Conservation (phyloP, 1,140 invertebrate species). For the Gryon sp. region DNA sequence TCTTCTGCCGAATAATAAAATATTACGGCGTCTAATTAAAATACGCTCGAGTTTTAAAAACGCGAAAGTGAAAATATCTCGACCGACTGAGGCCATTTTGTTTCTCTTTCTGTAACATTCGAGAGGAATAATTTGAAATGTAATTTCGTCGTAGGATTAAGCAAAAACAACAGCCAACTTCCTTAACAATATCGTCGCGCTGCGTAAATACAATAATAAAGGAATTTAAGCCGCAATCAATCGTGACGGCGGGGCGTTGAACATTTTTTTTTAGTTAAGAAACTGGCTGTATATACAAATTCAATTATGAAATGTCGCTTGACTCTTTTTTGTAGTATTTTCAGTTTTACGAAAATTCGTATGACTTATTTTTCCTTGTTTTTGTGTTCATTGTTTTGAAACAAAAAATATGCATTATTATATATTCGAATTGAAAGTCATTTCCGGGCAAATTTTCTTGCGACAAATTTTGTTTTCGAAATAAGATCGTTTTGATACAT, state of each 20-base stretch:
- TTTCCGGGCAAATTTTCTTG: neutral
- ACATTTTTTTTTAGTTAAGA: constrained; percentile 56
- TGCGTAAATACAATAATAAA: constrained; percentile 57
- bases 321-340: constrained; percentile 3
- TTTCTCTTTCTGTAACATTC: constrained; percentile 23
- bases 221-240: constrained; percentile 50
- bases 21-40: constrained; percentile 39
- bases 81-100: constrained; percentile 2
- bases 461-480: too few species aligned
- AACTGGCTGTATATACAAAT: constrained; percentile 10
- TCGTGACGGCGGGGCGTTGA: constrained; percentile 45
- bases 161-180: constrained; percentile 39
- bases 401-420: too few species aligned
- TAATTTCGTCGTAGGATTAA: constrained; percentile 15
- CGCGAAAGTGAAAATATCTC: constrained; percentile 51
- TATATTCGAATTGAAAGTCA: too few species aligned
- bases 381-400: too few species aligned
- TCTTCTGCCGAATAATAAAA: constrained; percentile 30
- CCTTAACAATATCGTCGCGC: constrained; percentile 52
- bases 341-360: constrained; percentile 3
- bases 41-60: constrained; percentile 21
- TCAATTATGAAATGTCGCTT: constrained; percentile 34
- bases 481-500: too few species aligned
- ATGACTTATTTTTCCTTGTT: too few species aligned
- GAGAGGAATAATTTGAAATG: constrained; percentile 32